phyloP scores from a whole-genome alignment of 2,797 vertebrate genomes.

The Aselliscus stoliczkanus region DNA sequence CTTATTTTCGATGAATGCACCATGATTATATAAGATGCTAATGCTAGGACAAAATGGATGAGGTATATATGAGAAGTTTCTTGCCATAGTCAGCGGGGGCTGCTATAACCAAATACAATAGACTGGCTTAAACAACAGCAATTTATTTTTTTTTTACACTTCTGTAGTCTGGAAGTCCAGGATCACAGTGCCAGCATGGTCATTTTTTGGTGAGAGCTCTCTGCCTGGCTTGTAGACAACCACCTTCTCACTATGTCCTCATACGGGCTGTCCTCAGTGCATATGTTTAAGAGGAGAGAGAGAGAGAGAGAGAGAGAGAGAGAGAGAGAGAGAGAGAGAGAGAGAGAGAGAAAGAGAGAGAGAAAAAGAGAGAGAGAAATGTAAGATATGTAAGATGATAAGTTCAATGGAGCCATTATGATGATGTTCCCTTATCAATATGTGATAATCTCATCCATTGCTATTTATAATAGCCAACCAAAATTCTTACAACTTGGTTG shows the following conservation, averaged over 20 bases:
- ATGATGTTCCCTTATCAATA: background rate
- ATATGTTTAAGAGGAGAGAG: too few species aligned
- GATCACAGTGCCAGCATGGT: background rate
- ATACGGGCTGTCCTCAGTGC: background rate
- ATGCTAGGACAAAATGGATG: background rate
- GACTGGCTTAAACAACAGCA: background rate
- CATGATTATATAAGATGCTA: background rate
- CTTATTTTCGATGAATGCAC: background rate
- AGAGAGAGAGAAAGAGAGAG: background rate
- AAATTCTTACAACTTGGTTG: constrained; percentile 26
- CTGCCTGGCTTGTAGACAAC: background rate
- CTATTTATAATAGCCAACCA: constrained; percentile 20
- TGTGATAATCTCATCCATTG: background rate
- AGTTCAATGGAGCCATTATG: background rate
- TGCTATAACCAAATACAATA: background rate
- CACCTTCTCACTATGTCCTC: background rate
- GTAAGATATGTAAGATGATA: background rate
- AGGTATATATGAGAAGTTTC: background rate
- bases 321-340: background rate
- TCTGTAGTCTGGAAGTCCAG: background rate
- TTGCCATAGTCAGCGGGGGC: background rate
- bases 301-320: background rate
- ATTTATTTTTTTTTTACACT: background rate
- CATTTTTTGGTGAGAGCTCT: background rate
- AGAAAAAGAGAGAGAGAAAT: background rate